Evolutionary conservation across 2,888 invertebrate species (phyloP), one percentile per base, ranked within the genome.

Genomic region (Diarsia brunnea): DNA sequence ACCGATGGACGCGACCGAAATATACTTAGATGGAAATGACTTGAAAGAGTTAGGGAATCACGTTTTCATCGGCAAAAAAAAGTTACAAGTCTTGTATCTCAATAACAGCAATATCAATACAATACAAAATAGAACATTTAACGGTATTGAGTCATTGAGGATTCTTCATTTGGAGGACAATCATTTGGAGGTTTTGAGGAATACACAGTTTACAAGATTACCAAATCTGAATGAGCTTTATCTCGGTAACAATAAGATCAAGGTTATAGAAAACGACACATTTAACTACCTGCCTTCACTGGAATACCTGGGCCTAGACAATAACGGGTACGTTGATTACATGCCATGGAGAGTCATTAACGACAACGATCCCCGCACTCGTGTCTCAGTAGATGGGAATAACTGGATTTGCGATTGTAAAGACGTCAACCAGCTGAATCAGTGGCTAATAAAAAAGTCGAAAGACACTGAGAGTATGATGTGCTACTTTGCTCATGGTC

Each of bases 1-100:
- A 90, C 98, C 98, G 79, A 98, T 98, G 98, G 98, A 98, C 95
- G 98, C 98, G 88, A 98, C 98, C 88, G 98, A 98, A 95, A 98
- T 98, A 90, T 98, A 98, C 95, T 97, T 98, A 90, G 98, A 98
- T 94, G 98, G 98, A 83, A 98, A 98, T 94, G 97, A 98, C 92
- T 97, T 98, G 83, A 97, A 97, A 87, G 97, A 98, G 90, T 97
- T 99, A 84, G 98, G 98, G 90, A 98, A 98, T 95, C 98, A 98
- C 97, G 98, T 98, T 92, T 98, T 99, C 95, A 98, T 98, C 92
- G 98, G 98, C 81, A 98, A 98, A 95, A 98, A 98, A 94, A 97
- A 98, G 93, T 96, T 98, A 84, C 97, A 98, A 95, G 97, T 98
- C 88, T 96, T 98, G 86, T 98, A 97, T 95, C 97, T 98, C 86